Base-by-base conservation (phyloP, 2,797 vertebrate species). In the Coregonus suidteri region DNA sequence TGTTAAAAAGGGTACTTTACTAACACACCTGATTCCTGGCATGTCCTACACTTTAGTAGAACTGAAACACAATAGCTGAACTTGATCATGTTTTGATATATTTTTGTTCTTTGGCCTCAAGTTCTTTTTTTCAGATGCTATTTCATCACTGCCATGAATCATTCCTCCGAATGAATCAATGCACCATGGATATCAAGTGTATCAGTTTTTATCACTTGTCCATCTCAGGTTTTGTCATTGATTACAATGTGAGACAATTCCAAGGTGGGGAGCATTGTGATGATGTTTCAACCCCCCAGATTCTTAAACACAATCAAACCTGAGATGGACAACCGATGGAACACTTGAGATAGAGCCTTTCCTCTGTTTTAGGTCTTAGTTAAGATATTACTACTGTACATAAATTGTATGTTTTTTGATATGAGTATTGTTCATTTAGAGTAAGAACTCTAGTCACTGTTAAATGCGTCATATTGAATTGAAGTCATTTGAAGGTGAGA, bases 11-110 rank as follows among this genome's bases (percentile, higher is more conserved):
- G 77, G 56, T 87, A 88, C 79, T 79, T 81, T 65, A 90, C 89
- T 91, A 92, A 93, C 89, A 82, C 54, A 78, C 68, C 67, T 74
- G 80, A 78, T 73, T 66, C 31, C 11, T 67, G 70, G 35, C 78
- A 73, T 76, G 37, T 74, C 72, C 72, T 84, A 83, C 77, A 82
- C 62, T 80, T 74, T 72, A 37, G 83, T 56, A 14, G 67, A 82
- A 54, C 79, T 75, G 53, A 54, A 79, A 77, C 81, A 67, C 77
- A 70, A 78, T 68, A n/a, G 25, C 71, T 54, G 1, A 62, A 82
- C 74, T 37, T 74, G 74, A 13, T 62, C 73, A 56, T 73, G 47
- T 74, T 3, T 79, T 52, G 20, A n/a, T 34, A 69, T 80, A 51
- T 30, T 73, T 1, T 62, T 31, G 20, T 81, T 84, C 75, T 59